Evolutionary conservation across 2,113 vertebrate species (phyloP).

Genomic region (Calidris pugnax): DNA sequence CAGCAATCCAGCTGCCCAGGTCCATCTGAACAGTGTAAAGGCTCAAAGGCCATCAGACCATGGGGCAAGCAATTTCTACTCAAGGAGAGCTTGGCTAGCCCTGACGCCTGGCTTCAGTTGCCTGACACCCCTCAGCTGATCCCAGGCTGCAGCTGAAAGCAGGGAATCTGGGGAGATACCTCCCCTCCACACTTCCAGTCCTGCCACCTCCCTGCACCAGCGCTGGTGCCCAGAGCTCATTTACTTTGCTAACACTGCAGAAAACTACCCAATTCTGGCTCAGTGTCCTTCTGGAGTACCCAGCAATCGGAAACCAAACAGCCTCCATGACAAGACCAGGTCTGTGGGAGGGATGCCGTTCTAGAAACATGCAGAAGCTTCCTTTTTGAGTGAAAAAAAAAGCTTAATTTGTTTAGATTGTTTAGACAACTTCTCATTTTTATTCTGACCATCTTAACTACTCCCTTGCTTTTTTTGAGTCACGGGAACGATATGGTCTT

Average conservation of each 20-base stretch:
- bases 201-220: not conserved
- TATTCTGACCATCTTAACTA: not conserved
- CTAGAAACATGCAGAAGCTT: not conserved
- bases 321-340: not conserved
- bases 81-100: not conserved
- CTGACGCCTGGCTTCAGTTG: not conserved
- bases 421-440: not conserved
- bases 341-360: not conserved
- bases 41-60: not conserved
- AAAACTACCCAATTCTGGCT: not conserved
- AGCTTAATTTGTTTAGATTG: not conserved
- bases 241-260: not conserved
- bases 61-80: not conserved
- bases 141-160: not conserved
- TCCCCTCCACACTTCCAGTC: not conserved
- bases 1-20: not conserved
- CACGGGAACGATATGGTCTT: not conserved
- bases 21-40: not conserved
- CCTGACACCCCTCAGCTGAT: fast-evolving
- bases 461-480: not conserved
- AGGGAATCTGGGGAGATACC: not conserved
- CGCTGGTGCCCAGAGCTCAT: not conserved
- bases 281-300: not conserved
- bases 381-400: not conserved
- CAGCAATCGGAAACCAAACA: not conserved